Evolutionary conservation across 1,140 invertebrate species (phyloP).

Genomic region (Littorina saxatilis): DNA sequence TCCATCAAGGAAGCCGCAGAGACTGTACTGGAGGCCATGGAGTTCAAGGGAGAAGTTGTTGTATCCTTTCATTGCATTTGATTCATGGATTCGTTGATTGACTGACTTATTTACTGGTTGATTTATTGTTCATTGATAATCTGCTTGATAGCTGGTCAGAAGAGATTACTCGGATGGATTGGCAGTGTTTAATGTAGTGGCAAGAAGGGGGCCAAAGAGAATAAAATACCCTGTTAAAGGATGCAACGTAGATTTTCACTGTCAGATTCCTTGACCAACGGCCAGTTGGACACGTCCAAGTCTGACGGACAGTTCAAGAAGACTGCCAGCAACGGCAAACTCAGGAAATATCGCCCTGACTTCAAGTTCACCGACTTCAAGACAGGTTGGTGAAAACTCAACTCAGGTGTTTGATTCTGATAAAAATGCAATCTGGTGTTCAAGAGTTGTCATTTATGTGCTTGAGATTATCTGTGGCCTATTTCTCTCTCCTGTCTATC

Average conservation of each 20-base stretch:
- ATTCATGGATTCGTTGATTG: neutral
- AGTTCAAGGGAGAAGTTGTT: slow-evolving; percentile 76
- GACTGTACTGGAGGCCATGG: slow-evolving; percentile 84
- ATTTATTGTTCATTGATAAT: too few species aligned
- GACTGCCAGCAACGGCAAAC: slow-evolving; percentile 96
- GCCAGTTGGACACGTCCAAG: slow-evolving; percentile 87
- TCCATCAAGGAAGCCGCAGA: slow-evolving; percentile 90
- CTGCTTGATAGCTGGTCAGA: too few species aligned
- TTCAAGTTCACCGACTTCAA: slow-evolving; percentile 95
- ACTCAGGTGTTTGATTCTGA: too few species aligned
- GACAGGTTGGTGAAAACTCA: slow-evolving; percentile 75
- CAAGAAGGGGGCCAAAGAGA: too few species aligned
- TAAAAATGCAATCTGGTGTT: too few species aligned
- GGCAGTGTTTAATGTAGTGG: too few species aligned
- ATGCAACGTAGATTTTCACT: too few species aligned
- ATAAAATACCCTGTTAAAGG: too few species aligned
- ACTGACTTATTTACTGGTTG: too few species aligned
- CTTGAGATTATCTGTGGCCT: too few species aligned
- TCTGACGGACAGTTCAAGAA: slow-evolving; percentile 99
- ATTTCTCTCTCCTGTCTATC: too few species aligned
- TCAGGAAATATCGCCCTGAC: slow-evolving; percentile 87
- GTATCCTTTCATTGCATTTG: slow-evolving; percentile 59
- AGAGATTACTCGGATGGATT: neutral
- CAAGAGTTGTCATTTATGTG: too few species aligned
- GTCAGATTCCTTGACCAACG: slow-evolving; percentile 42